A percentile compares a stretch with the other conserved stretches of the same genome.
phyloP scores from a whole-genome alignment of 2,888 invertebrate species.

The Dryocosmus kuriphilus region DNA sequence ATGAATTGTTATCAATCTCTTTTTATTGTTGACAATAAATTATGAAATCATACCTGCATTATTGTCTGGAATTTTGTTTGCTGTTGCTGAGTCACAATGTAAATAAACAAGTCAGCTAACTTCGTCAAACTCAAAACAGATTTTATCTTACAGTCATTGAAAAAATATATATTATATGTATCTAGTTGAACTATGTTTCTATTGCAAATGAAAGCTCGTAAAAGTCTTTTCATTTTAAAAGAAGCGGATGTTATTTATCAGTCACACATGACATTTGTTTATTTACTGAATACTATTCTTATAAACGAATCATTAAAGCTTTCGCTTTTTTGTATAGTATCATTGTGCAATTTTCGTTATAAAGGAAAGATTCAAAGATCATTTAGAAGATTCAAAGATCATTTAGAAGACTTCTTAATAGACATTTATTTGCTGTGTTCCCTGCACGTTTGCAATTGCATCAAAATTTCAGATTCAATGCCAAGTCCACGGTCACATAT shows the following conservation, averaged over 20 bases:
- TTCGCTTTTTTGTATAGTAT: too few species aligned
- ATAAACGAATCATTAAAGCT: too few species aligned
- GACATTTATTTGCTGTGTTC: not conserved
- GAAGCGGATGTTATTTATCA: not conserved
- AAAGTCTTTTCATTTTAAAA: not conserved
- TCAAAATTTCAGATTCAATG: constrained; percentile 41
- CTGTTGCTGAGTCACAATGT: not conserved
- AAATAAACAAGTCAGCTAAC: not conserved
- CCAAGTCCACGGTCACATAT: constrained; percentile 50
- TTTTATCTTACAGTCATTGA: not conserved
- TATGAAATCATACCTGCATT: not conserved
- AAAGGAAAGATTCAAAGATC: not conserved
- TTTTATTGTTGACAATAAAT: not conserved
- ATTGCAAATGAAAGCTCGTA: not conserved
- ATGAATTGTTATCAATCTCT: not conserved
- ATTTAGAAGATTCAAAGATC: not conserved
- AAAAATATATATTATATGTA: not conserved
- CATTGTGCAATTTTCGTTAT: not conserved
- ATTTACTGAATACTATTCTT: not conserved
- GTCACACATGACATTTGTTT: not conserved
- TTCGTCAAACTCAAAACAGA: not conserved
- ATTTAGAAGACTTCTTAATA: constrained; percentile 3
- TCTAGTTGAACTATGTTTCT: not conserved
- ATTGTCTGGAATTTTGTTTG: not conserved
- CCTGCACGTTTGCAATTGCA: not conserved